phyloP scores from a whole-genome alignment of 2,888 invertebrate genomes.

The Callyntrura guangdongensis region DNA sequence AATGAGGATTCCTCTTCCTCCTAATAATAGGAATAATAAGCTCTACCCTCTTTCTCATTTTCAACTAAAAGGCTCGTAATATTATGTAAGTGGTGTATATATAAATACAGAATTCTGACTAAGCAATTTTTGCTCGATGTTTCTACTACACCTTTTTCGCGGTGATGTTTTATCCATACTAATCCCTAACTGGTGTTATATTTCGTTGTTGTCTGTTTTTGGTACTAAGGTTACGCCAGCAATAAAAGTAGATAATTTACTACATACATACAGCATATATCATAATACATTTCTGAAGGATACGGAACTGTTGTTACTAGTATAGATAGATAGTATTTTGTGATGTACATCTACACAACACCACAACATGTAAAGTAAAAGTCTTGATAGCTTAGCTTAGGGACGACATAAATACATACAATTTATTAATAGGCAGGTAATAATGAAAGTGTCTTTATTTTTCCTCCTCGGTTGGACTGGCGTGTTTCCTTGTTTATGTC shows the following conservation, averaged over 20 bases:
- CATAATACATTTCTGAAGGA: not conserved
- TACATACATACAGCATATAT: not conserved
- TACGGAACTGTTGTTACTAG: too few relatives aligned
- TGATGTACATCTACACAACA: too few relatives aligned
- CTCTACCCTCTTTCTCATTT: not conserved
- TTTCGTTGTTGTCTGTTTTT: constrained; percentile 45
- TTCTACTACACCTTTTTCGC: not conserved
- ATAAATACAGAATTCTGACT: too few relatives aligned
- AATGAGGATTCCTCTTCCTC: not conserved
- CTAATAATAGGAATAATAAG: not conserved
- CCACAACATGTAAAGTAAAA: too few relatives aligned
- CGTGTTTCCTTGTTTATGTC: not conserved
- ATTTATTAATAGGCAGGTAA: constrained; percentile 7
- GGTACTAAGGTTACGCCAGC: constrained; percentile 57
- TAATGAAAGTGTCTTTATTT: not conserved
- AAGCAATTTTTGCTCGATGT: not conserved
- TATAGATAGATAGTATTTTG: too few relatives aligned
- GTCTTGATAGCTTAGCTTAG: too few relatives aligned
- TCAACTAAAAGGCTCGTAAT: not conserved
- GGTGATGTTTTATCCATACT: not conserved
- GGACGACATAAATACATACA: not conserved
- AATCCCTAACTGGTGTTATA: not conserved
- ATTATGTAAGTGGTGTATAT: not conserved
- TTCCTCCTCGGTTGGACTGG: not conserved
- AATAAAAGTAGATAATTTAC: constrained; percentile 12